Evolutionary conservation across 2,797 vertebrate species (phyloP).

Genomic region (Champsocephalus gunnari): DNA sequence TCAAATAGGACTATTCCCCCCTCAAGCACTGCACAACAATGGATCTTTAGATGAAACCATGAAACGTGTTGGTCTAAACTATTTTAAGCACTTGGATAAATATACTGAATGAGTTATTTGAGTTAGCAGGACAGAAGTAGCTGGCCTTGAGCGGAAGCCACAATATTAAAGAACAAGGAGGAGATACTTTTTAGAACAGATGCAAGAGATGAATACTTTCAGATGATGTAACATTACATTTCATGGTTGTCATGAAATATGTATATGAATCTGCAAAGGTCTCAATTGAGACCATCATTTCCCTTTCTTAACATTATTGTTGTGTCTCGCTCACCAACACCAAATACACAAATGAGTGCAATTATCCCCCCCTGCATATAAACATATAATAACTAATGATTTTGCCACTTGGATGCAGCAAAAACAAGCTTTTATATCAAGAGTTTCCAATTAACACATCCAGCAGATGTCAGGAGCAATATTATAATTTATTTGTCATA

Average conservation of each 20-base stretch:
- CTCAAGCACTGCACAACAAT: neutral
- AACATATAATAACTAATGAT: neutral
- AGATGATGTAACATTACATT: neutral
- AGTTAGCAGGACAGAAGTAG: neutral
- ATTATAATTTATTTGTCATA: neutral
- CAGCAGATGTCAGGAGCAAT: neutral
- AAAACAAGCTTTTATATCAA: neutral
- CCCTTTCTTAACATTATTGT: too few relatives aligned
- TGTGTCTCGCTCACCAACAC: too few relatives aligned
- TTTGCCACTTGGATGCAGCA: neutral
- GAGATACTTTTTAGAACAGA: neutral
- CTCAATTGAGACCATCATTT: neutral
- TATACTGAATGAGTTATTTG: constrained; percentile 1
- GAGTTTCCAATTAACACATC: neutral
- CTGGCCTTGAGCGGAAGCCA: constrained; percentile 6
- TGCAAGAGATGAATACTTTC: neutral
- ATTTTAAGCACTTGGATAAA: constrained; percentile 37
- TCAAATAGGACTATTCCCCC: too few relatives aligned
- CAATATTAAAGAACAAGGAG: neutral
- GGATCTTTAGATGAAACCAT: constrained; percentile 33
- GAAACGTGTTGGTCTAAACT: constrained; percentile 26
- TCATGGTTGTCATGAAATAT: neutral
- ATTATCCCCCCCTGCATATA: neutral
- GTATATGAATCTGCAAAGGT: neutral
- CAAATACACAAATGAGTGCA: too few relatives aligned